Conservation (phyloP, 2,113 vertebrate genomes). For the Tupaia chinensis region DNA sequence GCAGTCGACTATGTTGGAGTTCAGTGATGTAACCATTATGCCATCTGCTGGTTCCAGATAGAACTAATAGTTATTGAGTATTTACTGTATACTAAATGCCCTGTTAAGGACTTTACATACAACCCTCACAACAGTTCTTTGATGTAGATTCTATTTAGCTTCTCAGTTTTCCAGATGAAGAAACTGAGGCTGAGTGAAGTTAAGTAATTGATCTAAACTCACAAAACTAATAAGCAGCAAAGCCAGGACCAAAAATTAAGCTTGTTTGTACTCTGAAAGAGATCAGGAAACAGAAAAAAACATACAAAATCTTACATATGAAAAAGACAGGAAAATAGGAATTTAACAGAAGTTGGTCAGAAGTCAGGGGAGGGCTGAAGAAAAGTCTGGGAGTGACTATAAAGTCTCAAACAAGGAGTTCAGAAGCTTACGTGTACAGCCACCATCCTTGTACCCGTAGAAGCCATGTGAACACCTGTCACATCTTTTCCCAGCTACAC, state of each 20-base stretch:
- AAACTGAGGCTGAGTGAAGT: not conserved
- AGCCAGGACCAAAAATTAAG: not conserved
- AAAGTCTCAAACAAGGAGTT: not conserved
- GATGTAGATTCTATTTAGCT: not conserved
- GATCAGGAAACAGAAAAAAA: not conserved
- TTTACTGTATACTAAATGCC: too few species aligned
- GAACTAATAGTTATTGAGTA: not conserved
- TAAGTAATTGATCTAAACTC: not conserved
- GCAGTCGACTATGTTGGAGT: too few species aligned
- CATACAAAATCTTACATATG: not conserved
- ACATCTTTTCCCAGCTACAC: slow-evolving; percentile 92
- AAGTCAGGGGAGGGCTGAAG: not conserved
- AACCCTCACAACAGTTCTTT: too few species aligned
- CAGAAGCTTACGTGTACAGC: slow-evolving; percentile 91
- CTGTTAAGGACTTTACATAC: rapidly evolving
- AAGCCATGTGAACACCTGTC: slow-evolving; percentile 92
- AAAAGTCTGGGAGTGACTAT: not conserved
- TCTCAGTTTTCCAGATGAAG: not conserved
- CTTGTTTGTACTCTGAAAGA: not conserved
- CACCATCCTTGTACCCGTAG: slow-evolving; percentile 86
- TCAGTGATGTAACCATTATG: too few species aligned
- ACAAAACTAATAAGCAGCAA: not conserved
- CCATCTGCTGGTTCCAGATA: too few species aligned
- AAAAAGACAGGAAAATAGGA: not conserved
- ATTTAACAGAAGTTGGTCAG: not conserved